Evolutionary conservation across 2,797 vertebrate species (phyloP).

Genomic region (Galagoides demidoff): DNA sequence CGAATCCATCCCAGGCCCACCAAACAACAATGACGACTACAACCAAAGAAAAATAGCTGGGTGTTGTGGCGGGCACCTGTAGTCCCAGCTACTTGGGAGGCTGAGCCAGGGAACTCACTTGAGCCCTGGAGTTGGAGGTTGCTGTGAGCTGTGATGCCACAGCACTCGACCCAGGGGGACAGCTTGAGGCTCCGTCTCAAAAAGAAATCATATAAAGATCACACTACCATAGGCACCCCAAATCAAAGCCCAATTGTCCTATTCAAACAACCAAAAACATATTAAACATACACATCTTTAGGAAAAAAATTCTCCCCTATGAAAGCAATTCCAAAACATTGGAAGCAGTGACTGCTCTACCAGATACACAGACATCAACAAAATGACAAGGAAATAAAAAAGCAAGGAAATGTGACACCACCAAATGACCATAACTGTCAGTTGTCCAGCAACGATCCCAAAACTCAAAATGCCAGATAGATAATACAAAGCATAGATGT

Average conservation of each 20-base stretch:
- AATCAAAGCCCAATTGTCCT: not conserved
- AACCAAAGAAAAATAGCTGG: too few relatives aligned
- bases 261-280: not conserved
- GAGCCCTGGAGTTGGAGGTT: too few relatives aligned
- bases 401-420: not conserved
- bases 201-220: not conserved
- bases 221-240: not conserved
- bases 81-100: too few relatives aligned
- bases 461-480: not conserved
- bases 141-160: too few relatives aligned
- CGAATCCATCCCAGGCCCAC: too few relatives aligned
- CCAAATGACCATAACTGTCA: not conserved
- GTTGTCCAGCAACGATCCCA: not conserved
- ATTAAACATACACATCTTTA: not conserved
- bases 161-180: too few relatives aligned
- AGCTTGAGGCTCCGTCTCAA: too few relatives aligned
- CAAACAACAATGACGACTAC: too few relatives aligned
- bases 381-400: not conserved
- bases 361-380: not conserved
- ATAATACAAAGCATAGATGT: not conserved
- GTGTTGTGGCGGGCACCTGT: too few relatives aligned
- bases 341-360: not conserved
- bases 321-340: not conserved
- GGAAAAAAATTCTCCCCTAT: not conserved
- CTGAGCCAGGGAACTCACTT: too few relatives aligned